Evolutionary conservation across 2,888 invertebrate genomes (phyloP), one percentile per base, ranked within the genome.

Genomic region (Agriotes lineatus): DNA sequence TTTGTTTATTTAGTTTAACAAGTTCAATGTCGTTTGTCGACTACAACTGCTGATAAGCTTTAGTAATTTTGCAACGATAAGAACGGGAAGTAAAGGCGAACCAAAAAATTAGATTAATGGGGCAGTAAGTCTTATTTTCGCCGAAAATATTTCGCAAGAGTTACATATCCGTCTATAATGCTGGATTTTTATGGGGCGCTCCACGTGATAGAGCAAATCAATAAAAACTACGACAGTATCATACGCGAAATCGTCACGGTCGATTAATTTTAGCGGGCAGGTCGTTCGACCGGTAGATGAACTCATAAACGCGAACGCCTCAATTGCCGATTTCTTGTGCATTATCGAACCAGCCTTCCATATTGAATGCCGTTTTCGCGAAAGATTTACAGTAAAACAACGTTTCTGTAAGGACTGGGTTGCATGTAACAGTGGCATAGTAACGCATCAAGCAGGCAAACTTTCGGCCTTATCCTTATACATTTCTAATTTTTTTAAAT

Each of bases 61-160:
- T 12, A 58, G 44, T 58, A 58, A 58, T 42, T 22, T 44, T 16
- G 25, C 12, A 25, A 7, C 14, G 58, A 58, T 60, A 45, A 60
- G 42, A 30, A 48, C 20, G 59, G 42, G 44, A 60, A 44, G 22
- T 30, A 60, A 9, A 20, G 59, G 35, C 16, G 48, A 22, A 35
- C 25, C 58, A 60, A 60, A 60, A 60, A 60, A 60, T 45, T 60
- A 60, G 59, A 60, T 60, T 60, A 60, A 60, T 60, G 45, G 48
- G 25, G 44, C 58, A 42, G 18, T 33, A 33, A 22, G 45, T 60
- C 45, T 60, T 60, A 44, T 58, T 58, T 60, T 30, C 42, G 45
- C 35, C 39, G 59, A 35, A 30, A 44, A 60, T 33, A 30, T 60
- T 42, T 33, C 33, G 25, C 45, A 60, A n/a, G 35, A 45, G 59